Conservation (phyloP, 2,888 invertebrate genomes). For the Polydrusus pterygomalis region DNA sequence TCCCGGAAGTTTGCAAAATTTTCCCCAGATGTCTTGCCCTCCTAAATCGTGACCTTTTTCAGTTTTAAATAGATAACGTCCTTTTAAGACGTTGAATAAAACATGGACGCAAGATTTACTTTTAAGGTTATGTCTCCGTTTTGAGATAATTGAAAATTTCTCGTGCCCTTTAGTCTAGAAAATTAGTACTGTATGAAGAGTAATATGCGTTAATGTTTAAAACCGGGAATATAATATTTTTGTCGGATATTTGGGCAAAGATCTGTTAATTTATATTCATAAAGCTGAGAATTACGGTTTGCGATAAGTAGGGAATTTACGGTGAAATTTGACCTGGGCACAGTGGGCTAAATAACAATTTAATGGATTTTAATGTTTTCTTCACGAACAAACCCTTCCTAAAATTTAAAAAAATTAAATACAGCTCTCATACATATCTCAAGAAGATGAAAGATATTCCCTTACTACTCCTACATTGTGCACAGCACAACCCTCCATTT, state of each 20-base stretch:
- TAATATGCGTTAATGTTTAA: slow-evolving; percentile 26
- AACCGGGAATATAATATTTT: slow-evolving; percentile 34
- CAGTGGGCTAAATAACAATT: slow-evolving; percentile 2
- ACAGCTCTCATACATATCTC: too few species aligned
- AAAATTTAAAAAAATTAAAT: too few species aligned
- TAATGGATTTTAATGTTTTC: neutral
- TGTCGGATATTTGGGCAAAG: slow-evolving; percentile 29
- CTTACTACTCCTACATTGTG: too few species aligned
- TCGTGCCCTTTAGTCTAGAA: slow-evolving; percentile 26
- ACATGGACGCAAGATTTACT: slow-evolving; percentile 35
- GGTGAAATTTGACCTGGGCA: neutral
- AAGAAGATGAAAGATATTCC: too few species aligned
- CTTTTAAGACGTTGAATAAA: slow-evolving; percentile 38
- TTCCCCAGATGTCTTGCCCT: slow-evolving; percentile 12
- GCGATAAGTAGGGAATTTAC: slow-evolving; percentile 12
- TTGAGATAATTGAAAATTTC: slow-evolving; percentile 38
- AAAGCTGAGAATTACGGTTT: slow-evolving; percentile 25
- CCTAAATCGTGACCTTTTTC: slow-evolving; percentile 34
- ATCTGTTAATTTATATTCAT: slow-evolving; percentile 39
- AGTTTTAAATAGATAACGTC: slow-evolving; percentile 36
- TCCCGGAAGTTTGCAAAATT: slow-evolving; percentile 12
- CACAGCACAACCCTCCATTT: too few species aligned
- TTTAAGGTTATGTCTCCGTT: slow-evolving; percentile 38
- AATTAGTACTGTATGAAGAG: slow-evolving; percentile 39
- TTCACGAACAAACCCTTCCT: too few species aligned